A percentile compares a stretch with the other conserved stretches of the same genome.
phyloP scores from a whole-genome alignment of 1,140 invertebrate species.

The Cepaea nemoralis region DNA sequence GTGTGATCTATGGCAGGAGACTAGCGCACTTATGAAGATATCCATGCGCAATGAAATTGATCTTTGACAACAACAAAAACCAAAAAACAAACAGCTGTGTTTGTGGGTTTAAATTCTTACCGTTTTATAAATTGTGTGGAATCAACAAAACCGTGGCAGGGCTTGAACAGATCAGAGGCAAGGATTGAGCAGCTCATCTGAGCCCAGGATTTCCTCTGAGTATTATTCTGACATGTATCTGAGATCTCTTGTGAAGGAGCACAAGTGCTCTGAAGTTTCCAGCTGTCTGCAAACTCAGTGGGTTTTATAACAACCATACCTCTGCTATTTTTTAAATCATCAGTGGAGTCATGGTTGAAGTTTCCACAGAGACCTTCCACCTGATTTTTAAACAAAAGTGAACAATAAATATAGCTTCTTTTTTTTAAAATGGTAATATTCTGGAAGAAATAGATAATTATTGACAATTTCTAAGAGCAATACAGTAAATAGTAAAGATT shows the following conservation, averaged over 20 bases:
- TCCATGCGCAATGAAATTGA: too few relatives aligned
- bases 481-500: neutral
- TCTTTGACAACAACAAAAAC: too few relatives aligned
- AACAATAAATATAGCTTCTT: too few relatives aligned
- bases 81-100: neutral
- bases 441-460: neutral
- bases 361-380: slow-evolving; percentile 91
- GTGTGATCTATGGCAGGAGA: too few relatives aligned
- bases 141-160: slow-evolving; percentile 85
- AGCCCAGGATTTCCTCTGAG: slow-evolving; percentile 85
- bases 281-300: slow-evolving; percentile 86
- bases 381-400: slow-evolving; percentile 61
- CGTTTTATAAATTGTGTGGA: slow-evolving; percentile 6
- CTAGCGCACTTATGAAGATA: too few relatives aligned
- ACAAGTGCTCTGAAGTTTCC: slow-evolving; percentile 86
- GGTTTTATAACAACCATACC: slow-evolving; percentile 81
- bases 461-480: neutral
- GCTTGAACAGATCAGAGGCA: slow-evolving; percentile 80
- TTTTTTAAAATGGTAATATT: too few relatives aligned
- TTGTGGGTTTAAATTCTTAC: slow-evolving; percentile 7
- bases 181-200: slow-evolving; percentile 81
- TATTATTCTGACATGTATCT: slow-evolving; percentile 81
- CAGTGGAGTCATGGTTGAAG: slow-evolving; percentile 82
- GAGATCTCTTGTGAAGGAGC: slow-evolving; percentile 61
- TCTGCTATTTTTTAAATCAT: slow-evolving; percentile 83